A percentile compares a stretch with the other conserved stretches of the same genome.
Conservation (phyloP, 2,797 vertebrate genomes). For the Tenualosa ilisha region DNA sequence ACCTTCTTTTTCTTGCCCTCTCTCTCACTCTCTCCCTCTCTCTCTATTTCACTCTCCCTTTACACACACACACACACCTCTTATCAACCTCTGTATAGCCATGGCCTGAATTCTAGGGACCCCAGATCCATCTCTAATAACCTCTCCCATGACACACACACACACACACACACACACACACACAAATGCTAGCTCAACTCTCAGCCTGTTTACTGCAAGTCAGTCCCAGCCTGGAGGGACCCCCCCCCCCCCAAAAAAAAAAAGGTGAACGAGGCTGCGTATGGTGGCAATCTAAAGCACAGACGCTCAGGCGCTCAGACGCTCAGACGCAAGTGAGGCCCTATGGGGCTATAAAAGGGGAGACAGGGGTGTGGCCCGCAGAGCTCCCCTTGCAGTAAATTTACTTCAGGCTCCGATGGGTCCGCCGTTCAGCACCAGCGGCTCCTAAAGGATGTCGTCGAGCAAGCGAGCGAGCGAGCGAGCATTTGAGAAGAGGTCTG, state of each 20-base stretch:
- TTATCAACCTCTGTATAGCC: neutral
- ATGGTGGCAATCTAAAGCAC: neutral
- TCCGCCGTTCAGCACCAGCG: neutral
- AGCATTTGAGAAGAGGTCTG: neutral
- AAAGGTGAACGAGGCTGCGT: neutral
- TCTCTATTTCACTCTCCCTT: neutral
- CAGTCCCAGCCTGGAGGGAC: neutral
- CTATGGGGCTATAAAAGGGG: neutral
- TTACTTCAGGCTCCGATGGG: neutral
- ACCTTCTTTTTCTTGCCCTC: too few relatives aligned
- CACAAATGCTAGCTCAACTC: neutral
- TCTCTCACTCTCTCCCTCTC: neutral
- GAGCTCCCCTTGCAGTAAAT: neutral
- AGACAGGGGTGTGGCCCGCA: slow-evolving; percentile 1
- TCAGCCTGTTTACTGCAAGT: neutral
- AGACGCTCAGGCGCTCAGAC: neutral
- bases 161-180: too few relatives aligned
- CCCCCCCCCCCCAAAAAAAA: neutral
- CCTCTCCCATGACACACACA: neutral
- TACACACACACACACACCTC: neutral
- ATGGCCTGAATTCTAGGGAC: neutral
- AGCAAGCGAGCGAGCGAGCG: neutral
- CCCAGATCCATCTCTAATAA: neutral
- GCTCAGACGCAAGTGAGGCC: neutral
- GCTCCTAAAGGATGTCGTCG: neutral